Percentiles rank a stretch among this genome's conserved stretches.
Evolutionary conservation across 2,888 invertebrate genomes (phyloP).

Genomic region (Sarcophaga variegata): DNA sequence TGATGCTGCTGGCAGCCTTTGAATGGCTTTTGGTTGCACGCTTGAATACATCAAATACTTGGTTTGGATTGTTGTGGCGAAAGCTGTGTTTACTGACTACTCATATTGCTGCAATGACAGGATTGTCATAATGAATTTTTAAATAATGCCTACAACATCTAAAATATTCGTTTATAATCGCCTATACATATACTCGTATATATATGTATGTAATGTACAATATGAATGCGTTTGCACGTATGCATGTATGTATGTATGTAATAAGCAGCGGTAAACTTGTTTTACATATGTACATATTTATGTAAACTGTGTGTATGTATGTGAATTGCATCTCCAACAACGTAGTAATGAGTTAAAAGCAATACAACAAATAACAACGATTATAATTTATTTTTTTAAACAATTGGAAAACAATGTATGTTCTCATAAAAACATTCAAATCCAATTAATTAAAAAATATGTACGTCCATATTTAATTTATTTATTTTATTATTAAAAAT

Average conservation of each 20-base stretch:
- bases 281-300: background rate
- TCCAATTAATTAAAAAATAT: slow-evolving; percentile 61
- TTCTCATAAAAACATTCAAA: slow-evolving; percentile 52
- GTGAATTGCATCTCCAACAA: background rate
- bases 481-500: slow-evolving; percentile 47
- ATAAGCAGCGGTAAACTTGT: too few species aligned
- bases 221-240: too few species aligned
- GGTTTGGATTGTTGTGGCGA: slow-evolving; percentile 66
- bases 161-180: background rate
- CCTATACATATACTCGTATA: background rate
- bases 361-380: too few species aligned
- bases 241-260: background rate
- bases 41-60: slow-evolving; percentile 64
- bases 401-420: background rate
- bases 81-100: slow-evolving; percentile 68
- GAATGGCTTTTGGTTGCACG: slow-evolving; percentile 65
- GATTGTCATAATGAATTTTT: slow-evolving; percentile 67
- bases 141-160: slow-evolving; percentile 41
- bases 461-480: slow-evolving; percentile 37
- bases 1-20: slow-evolving; percentile 63
- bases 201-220: too few species aligned
- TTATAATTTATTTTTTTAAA: background rate
- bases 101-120: slow-evolving; percentile 67
- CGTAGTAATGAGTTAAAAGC: too few species aligned
- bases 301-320: slow-evolving; percentile 10